A percentile compares a stretch with the other conserved stretches of the same genome.
Evolutionary conservation across 1,140 invertebrate species (phyloP).

Genomic region (Pseudomyrmex pallidus): DNA sequence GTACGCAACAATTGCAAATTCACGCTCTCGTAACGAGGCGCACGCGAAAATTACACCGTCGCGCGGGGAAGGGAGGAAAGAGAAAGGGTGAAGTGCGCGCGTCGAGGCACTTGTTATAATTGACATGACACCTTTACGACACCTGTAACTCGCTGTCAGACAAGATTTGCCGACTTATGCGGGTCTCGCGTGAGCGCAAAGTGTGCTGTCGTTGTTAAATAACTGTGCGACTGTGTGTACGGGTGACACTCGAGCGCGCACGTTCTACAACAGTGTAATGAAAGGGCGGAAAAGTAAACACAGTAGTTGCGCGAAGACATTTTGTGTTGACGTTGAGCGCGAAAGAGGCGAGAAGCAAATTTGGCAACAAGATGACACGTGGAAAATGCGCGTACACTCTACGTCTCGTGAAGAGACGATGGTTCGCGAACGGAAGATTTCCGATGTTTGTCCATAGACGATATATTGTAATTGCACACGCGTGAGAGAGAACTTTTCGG

Average conservation of each 20-base stretch:
- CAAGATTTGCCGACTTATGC: conserved; percentile 42
- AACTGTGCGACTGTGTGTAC: conserved; percentile 15
- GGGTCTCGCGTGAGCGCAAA: conserved; percentile 12
- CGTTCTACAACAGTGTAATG: conserved; percentile 17
- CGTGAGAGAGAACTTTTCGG: too few species aligned
- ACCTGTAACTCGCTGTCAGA: conserved; percentile 30
- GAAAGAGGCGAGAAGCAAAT: neutral
- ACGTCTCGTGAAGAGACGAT: neutral
- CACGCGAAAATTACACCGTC: conserved; percentile 17
- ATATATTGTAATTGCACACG: conserved; percentile 15
- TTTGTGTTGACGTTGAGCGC: conserved; percentile 44
- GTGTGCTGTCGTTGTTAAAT: conserved; percentile 28
- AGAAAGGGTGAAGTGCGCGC: neutral
- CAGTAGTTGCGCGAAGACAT: conserved; percentile 6
- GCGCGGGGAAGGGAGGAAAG: too few species aligned
- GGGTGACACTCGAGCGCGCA: neutral
- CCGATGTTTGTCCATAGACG: neutral
- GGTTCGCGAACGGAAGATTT: conserved; percentile 14
- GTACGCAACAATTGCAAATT: conserved; percentile 33
- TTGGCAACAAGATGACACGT: conserved; percentile 6
- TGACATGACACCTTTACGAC: conserved; percentile 29
- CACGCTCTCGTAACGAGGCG: conserved; percentile 5
- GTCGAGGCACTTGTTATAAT: conserved; percentile 22
- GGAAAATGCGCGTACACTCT: neutral
- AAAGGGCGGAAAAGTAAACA: conserved; percentile 49